Evolutionary conservation across 2,797 vertebrate species (phyloP), one percentile per base, ranked within the genome.

Genomic region (Petrocephalus schoutedeni): DNA sequence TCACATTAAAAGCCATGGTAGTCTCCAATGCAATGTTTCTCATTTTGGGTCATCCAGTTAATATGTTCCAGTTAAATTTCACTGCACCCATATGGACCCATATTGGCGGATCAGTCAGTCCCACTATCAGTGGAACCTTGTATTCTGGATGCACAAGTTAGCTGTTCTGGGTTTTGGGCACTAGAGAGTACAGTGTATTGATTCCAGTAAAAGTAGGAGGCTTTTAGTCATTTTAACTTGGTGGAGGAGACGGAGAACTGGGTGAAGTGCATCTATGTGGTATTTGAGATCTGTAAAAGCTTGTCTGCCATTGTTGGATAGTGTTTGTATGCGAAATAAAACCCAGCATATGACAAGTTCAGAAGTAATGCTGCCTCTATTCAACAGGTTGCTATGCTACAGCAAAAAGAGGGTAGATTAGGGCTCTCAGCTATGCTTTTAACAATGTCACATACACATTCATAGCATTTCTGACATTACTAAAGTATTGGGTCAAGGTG

Each of bases 271-370:
- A 41, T 74, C 71, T 74, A 28, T 54, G 53, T 67, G 3, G 90
- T 91, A 90, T 92, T 91, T 90, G 93, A 89, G 85, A 91, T 96
- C 58, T 93, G 92, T 93, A 95, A 94, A 80, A 94, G 93, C 90
- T 89, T 94, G 92, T 95, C 95, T 96, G 95, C 87, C 74, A 91
- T 90, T 92, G 89, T 89, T 88, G 86, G 59, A 87, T 14, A 88
- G 71, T 89, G 89, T 82, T 84, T 91, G 89, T 56, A 89, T 74
- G 92, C 90, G 93, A 90, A 92, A 91, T 93, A 91, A 92, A 92
- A 94, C 88, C 89, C 90, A 91, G 91, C 89, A 92, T 89, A 93
- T 90, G 90, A 92, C 90, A 90, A 12, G 91, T 89, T 91, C 91
- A 91, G 90, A 91, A 93, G 90, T 91, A 88, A 92, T 87, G 91